A percentile compares a stretch with the other conserved stretches of the same genome.
Conservation (phyloP, 2,888 invertebrate species). For the Pseudanteris insignis region DNA sequence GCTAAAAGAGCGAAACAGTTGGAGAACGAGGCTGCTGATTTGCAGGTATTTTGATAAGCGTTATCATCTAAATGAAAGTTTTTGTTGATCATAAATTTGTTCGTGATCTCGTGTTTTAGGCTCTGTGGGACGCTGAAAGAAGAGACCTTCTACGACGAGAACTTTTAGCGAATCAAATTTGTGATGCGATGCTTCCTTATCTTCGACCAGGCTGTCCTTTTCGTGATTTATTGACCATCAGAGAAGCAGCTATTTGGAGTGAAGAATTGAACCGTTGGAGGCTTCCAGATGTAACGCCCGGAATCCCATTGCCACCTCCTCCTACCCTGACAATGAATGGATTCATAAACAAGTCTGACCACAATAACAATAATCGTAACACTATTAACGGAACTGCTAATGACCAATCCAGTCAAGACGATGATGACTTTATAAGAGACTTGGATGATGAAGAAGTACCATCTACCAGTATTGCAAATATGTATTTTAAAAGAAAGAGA, state of each 20-base stretch:
- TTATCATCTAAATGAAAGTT: no score
- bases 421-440: constrained; percentile 42
- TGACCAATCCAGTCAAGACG: constrained; percentile 16
- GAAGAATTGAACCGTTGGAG: constrained; percentile 63
- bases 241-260: constrained; percentile 61
- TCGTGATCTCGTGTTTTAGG: constrained; percentile 42
- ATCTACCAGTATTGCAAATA: constrained; percentile 52
- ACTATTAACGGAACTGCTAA: constrained; percentile 30
- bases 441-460: constrained; percentile 44
- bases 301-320: constrained; percentile 59
- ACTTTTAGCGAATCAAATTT: constrained; percentile 60
- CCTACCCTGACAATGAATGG: constrained; percentile 45
- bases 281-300: constrained; percentile 56
- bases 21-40: constrained; percentile 61
- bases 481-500: constrained; percentile 61
- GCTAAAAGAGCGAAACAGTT: constrained; percentile 59
- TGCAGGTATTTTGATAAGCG: no score
- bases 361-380: constrained; percentile 56
- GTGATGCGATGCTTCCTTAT: constrained; percentile 63
- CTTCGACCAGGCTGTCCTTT: constrained; percentile 63
- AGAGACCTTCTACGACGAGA: constrained; percentile 62
- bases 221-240: constrained; percentile 56
- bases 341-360: constrained; percentile 53
- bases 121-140: constrained; percentile 64
- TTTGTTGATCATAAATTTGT: no score